A percentile compares a stretch with the other conserved stretches of the same genome.
These are phyloP conservation scores for Pemphigus obesinymphae DNA, from an alignment of 1,140 invertebrate genomes.

Conservation along the genomic window DNA sequence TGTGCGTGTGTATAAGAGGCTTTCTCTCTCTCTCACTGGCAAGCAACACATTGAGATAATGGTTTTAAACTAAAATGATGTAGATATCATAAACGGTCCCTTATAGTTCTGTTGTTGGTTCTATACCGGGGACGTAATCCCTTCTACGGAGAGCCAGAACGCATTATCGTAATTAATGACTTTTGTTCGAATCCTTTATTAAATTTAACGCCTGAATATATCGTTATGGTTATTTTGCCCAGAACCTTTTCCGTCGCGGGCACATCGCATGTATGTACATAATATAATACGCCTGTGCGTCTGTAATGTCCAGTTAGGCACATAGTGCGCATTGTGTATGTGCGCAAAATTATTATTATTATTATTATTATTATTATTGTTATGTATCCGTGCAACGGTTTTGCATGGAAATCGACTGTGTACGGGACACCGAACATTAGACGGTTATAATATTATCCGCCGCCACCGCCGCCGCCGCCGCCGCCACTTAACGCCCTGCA, in stretches of 20 bases:
- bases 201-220: conserved; percentile 40
- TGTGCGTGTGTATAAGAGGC: not conserved
- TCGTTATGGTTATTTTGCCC: conserved; percentile 36
- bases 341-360: conserved; percentile 7
- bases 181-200: conserved; percentile 41
- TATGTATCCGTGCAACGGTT: not conserved
- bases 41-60: conserved; percentile 41
- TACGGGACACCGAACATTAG: not conserved
- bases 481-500: not conserved
- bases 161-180: conserved; percentile 42
- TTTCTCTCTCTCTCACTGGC: conserved; percentile 11
- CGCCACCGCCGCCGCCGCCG: not conserved
- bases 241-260: not conserved
- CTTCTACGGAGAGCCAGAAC: conserved; percentile 17
- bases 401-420: conserved; percentile 16
- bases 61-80: conserved; percentile 40
- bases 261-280: not conserved
- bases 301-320: conserved; percentile 7
- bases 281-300: not conserved
- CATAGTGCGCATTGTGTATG: not conserved
- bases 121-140: conserved; percentile 26
- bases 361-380: not conserved
- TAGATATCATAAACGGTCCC: conserved; percentile 41
- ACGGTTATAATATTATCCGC: not conserved
- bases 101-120: conserved; percentile 12